Conservation (phyloP, 1,140 invertebrate species). For the Oryzaephilus surinamensis region DNA sequence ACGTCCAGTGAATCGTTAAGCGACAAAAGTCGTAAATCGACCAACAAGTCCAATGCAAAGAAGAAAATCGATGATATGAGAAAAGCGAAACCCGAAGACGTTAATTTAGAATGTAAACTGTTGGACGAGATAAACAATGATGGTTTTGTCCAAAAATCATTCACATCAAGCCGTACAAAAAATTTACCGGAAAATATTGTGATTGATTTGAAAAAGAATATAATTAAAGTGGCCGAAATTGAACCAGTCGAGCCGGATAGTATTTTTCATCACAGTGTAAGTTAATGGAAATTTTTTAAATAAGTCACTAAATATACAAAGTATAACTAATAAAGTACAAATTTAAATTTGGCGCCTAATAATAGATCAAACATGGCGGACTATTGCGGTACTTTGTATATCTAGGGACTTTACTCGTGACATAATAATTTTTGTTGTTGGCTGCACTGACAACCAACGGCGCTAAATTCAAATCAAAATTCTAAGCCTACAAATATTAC, state of each 20-base stretch:
- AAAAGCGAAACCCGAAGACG: not conserved
- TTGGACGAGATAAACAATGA: constrained; percentile 30
- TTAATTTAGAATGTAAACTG: constrained; percentile 17
- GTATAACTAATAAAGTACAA: not conserved
- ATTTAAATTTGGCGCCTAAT: too few relatives aligned
- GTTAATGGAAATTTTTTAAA: constrained; percentile 11
- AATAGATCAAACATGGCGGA: too few relatives aligned
- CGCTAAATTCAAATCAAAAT: not conserved
- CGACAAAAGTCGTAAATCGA: too few relatives aligned
- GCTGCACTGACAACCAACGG: too few relatives aligned
- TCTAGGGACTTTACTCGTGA: too few relatives aligned
- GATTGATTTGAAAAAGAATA: constrained; percentile 33
- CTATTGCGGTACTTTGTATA: too few relatives aligned
- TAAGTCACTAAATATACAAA: not conserved
- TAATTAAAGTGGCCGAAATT: constrained; percentile 33
- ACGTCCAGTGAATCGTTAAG: constrained; percentile 7
- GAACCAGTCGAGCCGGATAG: constrained; percentile 29
- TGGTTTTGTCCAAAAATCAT: constrained; percentile 25
- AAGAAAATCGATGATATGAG: constrained; percentile 5
- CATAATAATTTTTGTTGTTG: too few relatives aligned
- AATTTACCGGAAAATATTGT: constrained; percentile 32
- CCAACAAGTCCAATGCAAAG: constrained; percentile 10
- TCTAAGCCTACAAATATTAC: not conserved
- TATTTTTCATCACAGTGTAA: constrained; percentile 33
- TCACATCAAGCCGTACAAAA: constrained; percentile 18